Percentiles rank a stretch among this genome's conserved stretches.
phyloP scores from a whole-genome alignment of 2,113 vertebrate genomes.

The Dendropsophus ebraccatus region DNA sequence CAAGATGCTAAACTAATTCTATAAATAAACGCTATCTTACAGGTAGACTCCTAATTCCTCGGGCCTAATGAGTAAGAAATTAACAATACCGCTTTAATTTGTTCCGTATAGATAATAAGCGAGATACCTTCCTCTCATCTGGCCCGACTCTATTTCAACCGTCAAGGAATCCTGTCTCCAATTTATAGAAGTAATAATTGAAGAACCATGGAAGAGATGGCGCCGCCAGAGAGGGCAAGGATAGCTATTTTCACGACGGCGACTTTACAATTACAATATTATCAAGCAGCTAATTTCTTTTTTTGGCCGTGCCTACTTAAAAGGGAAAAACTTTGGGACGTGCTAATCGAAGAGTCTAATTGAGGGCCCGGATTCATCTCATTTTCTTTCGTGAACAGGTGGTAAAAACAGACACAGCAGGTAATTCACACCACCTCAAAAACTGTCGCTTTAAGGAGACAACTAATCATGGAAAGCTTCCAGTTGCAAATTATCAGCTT shows the following conservation, averaged over 20 bases:
- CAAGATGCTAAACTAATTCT: background rate
- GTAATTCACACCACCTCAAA: slow-evolving; percentile 96
- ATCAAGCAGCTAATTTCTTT: slow-evolving; percentile 88
- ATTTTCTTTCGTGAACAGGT: slow-evolving; percentile 88
- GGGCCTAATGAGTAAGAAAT: slow-evolving; percentile 66
- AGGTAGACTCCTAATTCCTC: background rate
- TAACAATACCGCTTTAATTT: slow-evolving; percentile 72
- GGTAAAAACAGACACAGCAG: slow-evolving; percentile 94
- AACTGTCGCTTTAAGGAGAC: slow-evolving; percentile 92
- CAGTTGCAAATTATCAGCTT: slow-evolving; percentile 95
- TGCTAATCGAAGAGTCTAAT: slow-evolving; percentile 80
- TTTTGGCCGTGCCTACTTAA: slow-evolving; percentile 81
- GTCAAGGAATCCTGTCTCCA: slow-evolving; percentile 75
- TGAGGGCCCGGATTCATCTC: slow-evolving; percentile 80
- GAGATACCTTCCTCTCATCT: slow-evolving; percentile 14
- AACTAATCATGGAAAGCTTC: slow-evolving; percentile 89
- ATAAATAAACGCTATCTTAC: background rate
- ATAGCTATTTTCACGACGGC: slow-evolving; percentile 79
- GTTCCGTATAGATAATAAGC: slow-evolving; percentile 66
- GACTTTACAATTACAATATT: slow-evolving; percentile 89
- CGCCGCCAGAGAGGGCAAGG: slow-evolving; percentile 80
- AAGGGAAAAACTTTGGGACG: slow-evolving; percentile 78
- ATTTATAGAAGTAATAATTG: slow-evolving; percentile 82
- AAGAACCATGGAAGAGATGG: slow-evolving; percentile 75
- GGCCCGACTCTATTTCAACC: slow-evolving; percentile 72